Evolutionary conservation across 2,797 vertebrate species (phyloP).

Genomic region (Podarcis lilfordi): DNA sequence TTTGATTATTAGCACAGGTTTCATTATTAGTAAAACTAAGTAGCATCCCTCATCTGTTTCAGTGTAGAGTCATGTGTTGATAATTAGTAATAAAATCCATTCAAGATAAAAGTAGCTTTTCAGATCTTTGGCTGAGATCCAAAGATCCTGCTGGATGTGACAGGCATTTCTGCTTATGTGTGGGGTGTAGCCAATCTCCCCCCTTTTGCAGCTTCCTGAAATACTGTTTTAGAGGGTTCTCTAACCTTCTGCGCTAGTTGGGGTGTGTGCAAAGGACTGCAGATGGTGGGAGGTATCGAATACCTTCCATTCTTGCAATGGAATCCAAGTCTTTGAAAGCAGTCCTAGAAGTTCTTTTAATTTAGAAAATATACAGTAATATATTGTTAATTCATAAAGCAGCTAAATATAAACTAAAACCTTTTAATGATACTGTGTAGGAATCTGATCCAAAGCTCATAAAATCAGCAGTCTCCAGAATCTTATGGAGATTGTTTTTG

Average conservation of each 20-base stretch:
- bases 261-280: neutral
- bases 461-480: neutral
- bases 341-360: neutral
- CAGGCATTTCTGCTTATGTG: neutral
- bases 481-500: neutral
- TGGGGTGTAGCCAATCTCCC: neutral
- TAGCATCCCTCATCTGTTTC: neutral
- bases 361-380: neutral
- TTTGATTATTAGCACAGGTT: fast-evolving
- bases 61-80: neutral
- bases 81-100: neutral
- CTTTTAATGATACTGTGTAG: neutral
- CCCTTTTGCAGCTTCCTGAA: neutral
- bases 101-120: neutral
- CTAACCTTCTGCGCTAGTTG: neutral
- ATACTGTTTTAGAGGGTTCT: neutral
- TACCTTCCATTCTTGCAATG: neutral
- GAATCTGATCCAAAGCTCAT: neutral
- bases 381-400: neutral
- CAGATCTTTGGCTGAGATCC: neutral
- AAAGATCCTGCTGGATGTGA: neutral
- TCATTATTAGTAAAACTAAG: neutral
- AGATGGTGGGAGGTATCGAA: neutral
- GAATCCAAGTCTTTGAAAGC: neutral
- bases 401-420: neutral